Conservation (phyloP, 2,888 invertebrate genomes). For the Alentia gelatinosa region DNA sequence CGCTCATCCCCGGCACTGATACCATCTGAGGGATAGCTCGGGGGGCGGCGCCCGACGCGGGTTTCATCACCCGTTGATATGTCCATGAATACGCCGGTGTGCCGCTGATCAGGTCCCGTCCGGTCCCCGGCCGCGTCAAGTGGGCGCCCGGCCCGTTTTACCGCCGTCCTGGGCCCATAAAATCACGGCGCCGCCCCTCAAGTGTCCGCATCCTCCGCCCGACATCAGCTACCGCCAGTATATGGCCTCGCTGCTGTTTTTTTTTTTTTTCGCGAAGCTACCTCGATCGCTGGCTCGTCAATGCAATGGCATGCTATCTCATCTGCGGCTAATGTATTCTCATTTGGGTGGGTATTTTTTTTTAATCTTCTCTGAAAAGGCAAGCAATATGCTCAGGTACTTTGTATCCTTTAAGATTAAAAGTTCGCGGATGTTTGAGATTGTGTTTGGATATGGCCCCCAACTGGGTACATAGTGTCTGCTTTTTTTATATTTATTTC, state of each 20-base stretch:
- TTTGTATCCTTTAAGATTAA: neutral
- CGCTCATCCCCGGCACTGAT: neutral
- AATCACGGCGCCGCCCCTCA: neutral
- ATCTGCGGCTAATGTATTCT: neutral
- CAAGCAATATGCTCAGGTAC: neutral
- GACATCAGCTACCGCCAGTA: neutral
- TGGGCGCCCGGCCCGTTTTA: neutral
- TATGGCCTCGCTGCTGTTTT: neutral
- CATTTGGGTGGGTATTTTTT: no score
- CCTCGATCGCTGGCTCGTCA: neutral
- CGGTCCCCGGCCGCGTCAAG: neutral
- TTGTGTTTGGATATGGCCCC: no score
- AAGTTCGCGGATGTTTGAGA: neutral
- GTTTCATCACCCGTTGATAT: conserved; percentile 22
- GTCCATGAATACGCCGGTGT: conserved; percentile 11
- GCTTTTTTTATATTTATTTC: neutral
- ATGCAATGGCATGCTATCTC: neutral
- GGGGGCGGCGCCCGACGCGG: neutral
- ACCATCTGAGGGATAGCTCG: neutral
- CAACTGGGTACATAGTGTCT: neutral
- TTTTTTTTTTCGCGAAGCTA: neutral
- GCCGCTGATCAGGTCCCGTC: neutral
- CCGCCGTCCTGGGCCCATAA: neutral
- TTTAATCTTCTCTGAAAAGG: neutral
- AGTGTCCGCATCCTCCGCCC: neutral